phyloP scores from a whole-genome alignment of 2,797 vertebrate species.

The Amphiprion clarkii region DNA sequence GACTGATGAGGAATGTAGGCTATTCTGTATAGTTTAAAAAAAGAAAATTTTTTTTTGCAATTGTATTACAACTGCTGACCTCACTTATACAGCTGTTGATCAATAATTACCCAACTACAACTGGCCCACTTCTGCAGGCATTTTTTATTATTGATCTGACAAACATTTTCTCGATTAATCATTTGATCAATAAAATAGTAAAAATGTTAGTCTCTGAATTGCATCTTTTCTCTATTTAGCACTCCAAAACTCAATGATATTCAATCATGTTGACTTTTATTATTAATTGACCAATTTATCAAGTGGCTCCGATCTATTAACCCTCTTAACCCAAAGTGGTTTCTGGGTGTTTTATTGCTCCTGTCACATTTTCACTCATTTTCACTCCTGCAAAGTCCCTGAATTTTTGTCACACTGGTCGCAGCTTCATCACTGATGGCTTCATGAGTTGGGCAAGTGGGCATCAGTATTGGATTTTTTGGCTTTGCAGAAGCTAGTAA shows the following conservation, averaged over 20 bases:
- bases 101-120: slow-evolving; percentile 19
- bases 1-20: background rate
- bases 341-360: no score
- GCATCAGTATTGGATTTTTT: no score
- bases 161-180: background rate
- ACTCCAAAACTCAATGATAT: background rate
- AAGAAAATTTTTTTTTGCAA: background rate
- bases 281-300: background rate
- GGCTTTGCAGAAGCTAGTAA: no score
- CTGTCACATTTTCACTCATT: no score
- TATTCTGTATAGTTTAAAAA: background rate
- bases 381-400: no score
- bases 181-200: background rate
- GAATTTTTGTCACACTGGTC: no score
- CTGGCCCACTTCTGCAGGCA: background rate
- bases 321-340: no score
- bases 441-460: no score
- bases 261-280: background rate
- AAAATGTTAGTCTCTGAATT: background rate
- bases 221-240: background rate
- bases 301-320: background rate
- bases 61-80: background rate
- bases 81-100: slow-evolving; percentile 6
- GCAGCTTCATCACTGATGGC: no score
- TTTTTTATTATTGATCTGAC: slow-evolving; percentile 8